Evolutionary conservation across 2,113 vertebrate genomes (phyloP).

Genomic region (Atlantisia rogersi): DNA sequence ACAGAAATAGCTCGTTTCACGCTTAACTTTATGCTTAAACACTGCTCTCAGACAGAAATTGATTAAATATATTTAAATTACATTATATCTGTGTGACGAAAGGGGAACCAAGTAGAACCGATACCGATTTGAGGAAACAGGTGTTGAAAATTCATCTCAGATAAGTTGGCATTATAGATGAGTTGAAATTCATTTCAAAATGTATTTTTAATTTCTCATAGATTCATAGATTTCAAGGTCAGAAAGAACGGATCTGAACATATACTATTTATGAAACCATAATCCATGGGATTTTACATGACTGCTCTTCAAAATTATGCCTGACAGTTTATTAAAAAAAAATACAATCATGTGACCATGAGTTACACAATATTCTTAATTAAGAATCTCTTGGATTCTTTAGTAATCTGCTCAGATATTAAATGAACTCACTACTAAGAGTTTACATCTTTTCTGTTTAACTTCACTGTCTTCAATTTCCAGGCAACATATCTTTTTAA

Average conservation of each 20-base stretch:
- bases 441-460: background rate
- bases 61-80: constrained; percentile 13
- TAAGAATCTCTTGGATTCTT: background rate
- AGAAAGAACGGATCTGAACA: background rate
- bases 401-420: background rate
- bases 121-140: background rate
- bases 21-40: constrained; percentile 37
- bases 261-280: background rate
- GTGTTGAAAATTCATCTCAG: background rate
- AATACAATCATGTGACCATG: background rate
- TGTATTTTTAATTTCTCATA: background rate
- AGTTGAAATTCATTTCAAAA: background rate
- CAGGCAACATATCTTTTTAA: background rate
- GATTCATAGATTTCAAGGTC: background rate
- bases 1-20: constrained; percentile 36
- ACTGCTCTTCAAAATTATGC: background rate
- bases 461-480: background rate
- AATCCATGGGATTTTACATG: background rate
- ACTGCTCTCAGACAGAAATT: constrained; percentile 16
- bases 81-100: background rate
- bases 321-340: background rate
- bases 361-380: background rate
- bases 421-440: background rate
- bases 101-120: background rate
- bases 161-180: background rate